Evolutionary conservation across 2,888 invertebrate species (phyloP).

Genomic region (Limnephilus marmoratus): DNA sequence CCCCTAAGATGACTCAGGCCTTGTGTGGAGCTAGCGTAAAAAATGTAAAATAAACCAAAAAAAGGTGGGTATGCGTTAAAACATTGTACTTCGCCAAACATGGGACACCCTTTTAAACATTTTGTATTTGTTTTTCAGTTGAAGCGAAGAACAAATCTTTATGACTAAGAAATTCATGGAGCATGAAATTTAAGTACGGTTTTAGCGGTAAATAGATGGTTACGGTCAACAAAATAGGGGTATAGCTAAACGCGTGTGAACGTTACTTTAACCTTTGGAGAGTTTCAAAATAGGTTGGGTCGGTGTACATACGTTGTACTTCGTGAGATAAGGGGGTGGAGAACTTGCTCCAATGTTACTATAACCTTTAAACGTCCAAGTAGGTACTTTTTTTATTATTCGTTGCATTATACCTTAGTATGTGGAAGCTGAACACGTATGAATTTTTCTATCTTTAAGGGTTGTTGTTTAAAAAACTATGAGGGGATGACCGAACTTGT

Average conservation of each 20-base stretch:
- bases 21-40: no score
- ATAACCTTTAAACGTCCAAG: background rate
- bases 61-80: no score
- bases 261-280: background rate
- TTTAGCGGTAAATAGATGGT: background rate
- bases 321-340: background rate
- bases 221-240: background rate
- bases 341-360: background rate
- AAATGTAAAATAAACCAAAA: no score
- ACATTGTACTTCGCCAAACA: no score
- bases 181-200: background rate
- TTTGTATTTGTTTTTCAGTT: background rate
- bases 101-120: background rate
- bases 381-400: no score
- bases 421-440: no score
- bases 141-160: background rate
- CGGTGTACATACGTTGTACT: background rate
- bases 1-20: no score
- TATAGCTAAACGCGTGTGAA: background rate
- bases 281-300: background rate
- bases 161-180: background rate
- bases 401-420: no score
- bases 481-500: no score
- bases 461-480: no score
- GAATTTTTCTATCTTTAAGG: no score